Base-by-base conservation (phyloP, 2,888 invertebrate species). In the Diarsia mendica region DNA sequence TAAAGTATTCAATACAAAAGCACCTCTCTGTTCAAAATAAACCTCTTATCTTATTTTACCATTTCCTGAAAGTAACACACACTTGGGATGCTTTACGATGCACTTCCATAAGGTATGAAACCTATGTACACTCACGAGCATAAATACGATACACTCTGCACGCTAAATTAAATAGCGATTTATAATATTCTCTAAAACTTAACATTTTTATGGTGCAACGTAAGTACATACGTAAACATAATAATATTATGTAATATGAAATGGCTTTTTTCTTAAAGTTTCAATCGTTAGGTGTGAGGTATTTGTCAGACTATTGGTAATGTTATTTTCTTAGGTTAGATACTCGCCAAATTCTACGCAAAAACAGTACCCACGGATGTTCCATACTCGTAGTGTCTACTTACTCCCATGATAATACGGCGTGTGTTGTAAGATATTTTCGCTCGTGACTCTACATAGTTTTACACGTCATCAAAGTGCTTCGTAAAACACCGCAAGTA, bases 41-140 rank as follows among this genome's bases (percentile, higher is more conserved):
- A 33, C 48, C 0, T 0, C 4, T 18, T 23, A 44, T 13, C 18
- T 23, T 55, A 44, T 23, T 67, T 67, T 20, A 67, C 9, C 23
- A 39, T 55, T 13, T 55, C 44, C 13, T 18, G 3, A 44, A 39
- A 49, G 15, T 58, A 15, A 28, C 10, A 18, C 39, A 3, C 18
- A 58, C 67, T 48, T 55, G n/a, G 0, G 23, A 10, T 67, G 58
- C 20, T 72, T 72, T 58, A 67, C 33, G 28, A 66, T 48, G 48
- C 48, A 60, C 39, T 58, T 20, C 23, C n/a, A 20, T 0, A 15
- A n/a, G 10, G 51, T 72, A 61, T 61, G 23, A 75, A 61, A 44
- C 39, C 4, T 39, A n/a, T 6, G 39, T 61, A 61, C 61, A 61
- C 13, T 61, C 39, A n/a, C n/a, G 6, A 61, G 1, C n/a, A 61